Conservation (phyloP, 1,140 invertebrate species). For the Melanaphis sacchari region DNA sequence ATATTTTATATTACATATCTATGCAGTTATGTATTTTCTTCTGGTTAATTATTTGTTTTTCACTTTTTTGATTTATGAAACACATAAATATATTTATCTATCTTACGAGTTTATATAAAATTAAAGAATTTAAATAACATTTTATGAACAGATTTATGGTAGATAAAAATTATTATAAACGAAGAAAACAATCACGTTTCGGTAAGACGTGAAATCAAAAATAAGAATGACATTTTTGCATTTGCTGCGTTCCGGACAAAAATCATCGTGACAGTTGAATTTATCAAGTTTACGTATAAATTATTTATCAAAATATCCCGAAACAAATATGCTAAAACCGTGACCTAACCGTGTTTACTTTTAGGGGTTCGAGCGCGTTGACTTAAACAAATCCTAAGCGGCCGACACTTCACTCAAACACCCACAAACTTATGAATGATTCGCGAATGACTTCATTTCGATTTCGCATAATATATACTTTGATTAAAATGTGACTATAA, state of each 20-base stretch:
- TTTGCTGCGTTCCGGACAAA: neutral
- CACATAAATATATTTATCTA: neutral
- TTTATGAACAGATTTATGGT: neutral
- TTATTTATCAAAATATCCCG: neutral
- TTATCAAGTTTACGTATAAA: neutral
- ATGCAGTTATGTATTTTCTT: too few species aligned
- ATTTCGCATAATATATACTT: neutral
- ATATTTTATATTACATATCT: too few species aligned
- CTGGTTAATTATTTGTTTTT: neutral
- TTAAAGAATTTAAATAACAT: neutral
- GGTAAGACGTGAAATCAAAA: neutral
- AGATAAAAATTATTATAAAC: neutral
- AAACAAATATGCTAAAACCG: conserved; percentile 28
- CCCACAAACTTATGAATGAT: neutral
- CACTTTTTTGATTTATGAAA: too few species aligned
- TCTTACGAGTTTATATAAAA: neutral
- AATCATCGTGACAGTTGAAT: neutral
- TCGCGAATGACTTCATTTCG: neutral
- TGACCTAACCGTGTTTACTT: neutral
- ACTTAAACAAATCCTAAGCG: neutral
- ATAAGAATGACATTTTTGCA: neutral
- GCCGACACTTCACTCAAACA: neutral
- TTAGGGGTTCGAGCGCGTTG: neutral
- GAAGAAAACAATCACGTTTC: neutral
- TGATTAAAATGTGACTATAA: neutral